These are phyloP conservation scores for Zapornia atra DNA, from an alignment of 2,113 vertebrate genomes.

Conservation along the genomic window DNA sequence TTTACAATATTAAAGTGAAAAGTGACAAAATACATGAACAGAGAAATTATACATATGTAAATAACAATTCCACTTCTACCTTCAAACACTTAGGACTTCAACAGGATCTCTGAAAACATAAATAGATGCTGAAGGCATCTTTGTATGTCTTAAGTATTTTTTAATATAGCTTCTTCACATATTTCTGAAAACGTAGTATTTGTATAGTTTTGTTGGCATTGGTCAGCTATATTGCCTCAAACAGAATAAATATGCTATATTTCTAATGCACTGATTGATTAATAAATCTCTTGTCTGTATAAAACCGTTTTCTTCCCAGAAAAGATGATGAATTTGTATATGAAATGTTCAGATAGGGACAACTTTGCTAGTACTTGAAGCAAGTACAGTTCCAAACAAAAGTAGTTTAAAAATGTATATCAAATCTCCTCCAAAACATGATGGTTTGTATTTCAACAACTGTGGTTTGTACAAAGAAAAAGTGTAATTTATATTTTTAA, in stretches of 20 bases:
- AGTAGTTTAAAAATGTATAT: not conserved
- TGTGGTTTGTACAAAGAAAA: not conserved
- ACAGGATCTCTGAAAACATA: not conserved
- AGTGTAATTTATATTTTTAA: not conserved
- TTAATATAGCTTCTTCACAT: not conserved
- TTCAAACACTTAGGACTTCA: not conserved
- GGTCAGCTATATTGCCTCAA: not conserved
- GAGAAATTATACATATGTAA: not conserved
- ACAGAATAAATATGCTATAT: not conserved
- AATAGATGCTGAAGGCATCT: not conserved
- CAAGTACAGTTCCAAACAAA: not conserved
- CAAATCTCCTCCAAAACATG: not conserved
- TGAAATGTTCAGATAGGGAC: not conserved
- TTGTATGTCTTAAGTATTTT: not conserved
- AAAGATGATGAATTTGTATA: not conserved
- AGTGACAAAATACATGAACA: not conserved
- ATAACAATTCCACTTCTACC: not conserved
- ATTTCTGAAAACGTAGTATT: not conserved
- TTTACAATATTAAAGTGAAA: not conserved
- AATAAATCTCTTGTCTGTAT: not conserved
- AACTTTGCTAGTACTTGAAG: not conserved
- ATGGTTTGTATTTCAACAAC: not conserved
- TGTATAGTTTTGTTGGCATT: not conserved
- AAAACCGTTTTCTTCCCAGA: not conserved
- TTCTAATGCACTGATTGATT: not conserved